Percentiles rank a stretch among this genome's conserved stretches.
phyloP scores from a whole-genome alignment of 2,888 invertebrate species.

The Kryphioiulus occultus region DNA sequence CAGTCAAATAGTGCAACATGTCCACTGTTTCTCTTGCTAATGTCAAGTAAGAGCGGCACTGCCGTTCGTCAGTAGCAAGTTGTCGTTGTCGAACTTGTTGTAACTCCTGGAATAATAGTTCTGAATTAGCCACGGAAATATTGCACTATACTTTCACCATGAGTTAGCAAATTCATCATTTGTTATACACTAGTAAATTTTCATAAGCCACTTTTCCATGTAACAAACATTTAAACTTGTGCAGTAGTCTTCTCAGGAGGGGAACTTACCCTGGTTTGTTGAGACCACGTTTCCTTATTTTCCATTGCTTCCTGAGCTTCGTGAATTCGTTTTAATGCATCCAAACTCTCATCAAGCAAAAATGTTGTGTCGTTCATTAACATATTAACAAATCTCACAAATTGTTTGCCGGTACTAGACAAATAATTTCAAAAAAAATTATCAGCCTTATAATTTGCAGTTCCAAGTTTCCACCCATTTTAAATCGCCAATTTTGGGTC shows the following conservation, averaged over 20 bases:
- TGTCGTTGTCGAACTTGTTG: conserved; percentile 80
- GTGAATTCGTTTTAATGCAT: conserved; percentile 77
- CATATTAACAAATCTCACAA: conserved; percentile 97
- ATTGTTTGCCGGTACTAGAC: conserved; percentile 81
- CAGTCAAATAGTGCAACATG: conserved; percentile 95
- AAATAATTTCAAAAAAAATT: conserved; percentile 24
- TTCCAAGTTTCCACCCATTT: background rate
- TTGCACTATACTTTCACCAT: too few species aligned
- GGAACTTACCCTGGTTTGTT: conserved; percentile 64
- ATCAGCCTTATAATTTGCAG: background rate
- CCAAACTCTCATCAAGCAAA: conserved; percentile 92
- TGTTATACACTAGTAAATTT: background rate
- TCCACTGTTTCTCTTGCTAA: conserved; percentile 95
- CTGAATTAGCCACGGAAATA: background rate
- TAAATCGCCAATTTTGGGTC: too few species aligned
- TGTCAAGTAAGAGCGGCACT: conserved; percentile 87
- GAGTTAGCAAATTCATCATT: too few species aligned
- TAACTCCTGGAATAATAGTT: conserved; percentile 66
- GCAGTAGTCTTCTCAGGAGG: background rate
- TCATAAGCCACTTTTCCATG: too few species aligned
- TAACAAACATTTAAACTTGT: too few species aligned
- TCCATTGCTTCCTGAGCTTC: conserved; percentile 85
- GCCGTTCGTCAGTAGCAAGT: conserved; percentile 82
- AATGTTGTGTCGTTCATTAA: conserved; percentile 98
- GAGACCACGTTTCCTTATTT: conserved; percentile 73